Evolutionary conservation across 2,797 vertebrate genomes (phyloP).

Genomic region (Macrochelys suwanniensis): DNA sequence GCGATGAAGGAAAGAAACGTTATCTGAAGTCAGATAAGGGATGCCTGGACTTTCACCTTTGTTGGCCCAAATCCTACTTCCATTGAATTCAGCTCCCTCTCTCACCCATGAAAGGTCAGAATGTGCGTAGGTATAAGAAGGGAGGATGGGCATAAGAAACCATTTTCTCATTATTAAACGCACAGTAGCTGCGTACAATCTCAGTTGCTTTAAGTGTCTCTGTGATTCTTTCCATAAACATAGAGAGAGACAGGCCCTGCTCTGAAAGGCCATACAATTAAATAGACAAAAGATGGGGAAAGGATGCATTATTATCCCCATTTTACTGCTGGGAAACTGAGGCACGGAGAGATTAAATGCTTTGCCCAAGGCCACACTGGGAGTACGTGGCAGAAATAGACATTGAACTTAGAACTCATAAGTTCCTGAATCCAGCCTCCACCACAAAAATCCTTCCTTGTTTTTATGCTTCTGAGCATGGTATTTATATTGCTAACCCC

Average conservation of each 20-base stretch:
- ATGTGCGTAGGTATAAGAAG: not conserved
- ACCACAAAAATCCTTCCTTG: not conserved
- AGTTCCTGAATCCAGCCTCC: not conserved
- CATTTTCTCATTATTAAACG: not conserved
- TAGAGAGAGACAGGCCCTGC: not conserved
- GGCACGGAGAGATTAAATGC: not conserved
- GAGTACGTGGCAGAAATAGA: not conserved
- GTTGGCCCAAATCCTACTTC: constrained; percentile 1
- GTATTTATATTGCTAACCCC: not conserved
- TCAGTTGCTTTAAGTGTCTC: rapidly evolving
- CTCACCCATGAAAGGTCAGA: not conserved
- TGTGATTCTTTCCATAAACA: not conserved
- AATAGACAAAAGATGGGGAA: not conserved
- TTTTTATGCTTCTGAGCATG: not conserved
- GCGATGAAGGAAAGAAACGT: not conserved
- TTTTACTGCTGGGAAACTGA: not conserved
- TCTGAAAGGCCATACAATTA: not conserved
- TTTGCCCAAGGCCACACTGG: not conserved
- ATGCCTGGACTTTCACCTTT: constrained; percentile 31
- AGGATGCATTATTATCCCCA: not conserved
- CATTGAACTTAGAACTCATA: not conserved
- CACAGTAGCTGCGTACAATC: not conserved
- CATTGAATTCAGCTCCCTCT: constrained; percentile 2
- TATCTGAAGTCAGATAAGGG: constrained; percentile 9
- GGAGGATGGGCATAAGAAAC: not conserved